These are phyloP conservation scores for Microcebus jonahi DNA, from an alignment of 2,113 vertebrate species.

Conservation along the genomic window DNA sequence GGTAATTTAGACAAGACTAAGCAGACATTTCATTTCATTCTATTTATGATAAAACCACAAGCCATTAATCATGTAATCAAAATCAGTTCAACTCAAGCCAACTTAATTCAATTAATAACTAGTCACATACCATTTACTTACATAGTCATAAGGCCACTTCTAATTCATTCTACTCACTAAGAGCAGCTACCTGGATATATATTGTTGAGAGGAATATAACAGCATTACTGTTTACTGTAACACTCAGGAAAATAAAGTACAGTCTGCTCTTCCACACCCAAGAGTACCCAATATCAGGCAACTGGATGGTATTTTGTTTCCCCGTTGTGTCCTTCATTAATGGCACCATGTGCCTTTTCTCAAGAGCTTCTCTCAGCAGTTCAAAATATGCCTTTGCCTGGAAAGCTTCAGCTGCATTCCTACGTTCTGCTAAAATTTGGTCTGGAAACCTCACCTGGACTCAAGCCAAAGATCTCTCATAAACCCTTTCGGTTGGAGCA, in stretches of 20 bases:
- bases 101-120: conserved; percentile 17
- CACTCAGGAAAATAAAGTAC: neutral
- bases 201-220: neutral
- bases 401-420: neutral
- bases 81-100: neutral
- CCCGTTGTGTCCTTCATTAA: neutral
- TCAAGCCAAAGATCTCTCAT: neutral
- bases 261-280: neutral
- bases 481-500: neutral
- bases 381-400: neutral
- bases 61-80: neutral
- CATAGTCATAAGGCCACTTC: neutral
- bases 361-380: conserved; percentile 6
- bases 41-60: neutral
- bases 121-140: neutral
- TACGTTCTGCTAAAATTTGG: neutral
- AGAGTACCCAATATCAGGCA: neutral
- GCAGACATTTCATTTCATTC: neutral
- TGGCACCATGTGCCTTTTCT: neutral
- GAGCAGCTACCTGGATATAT: neutral
- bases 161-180: neutral
- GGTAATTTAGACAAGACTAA: neutral
- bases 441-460: neutral
- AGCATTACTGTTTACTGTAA: neutral
- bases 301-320: neutral